phyloP scores from a whole-genome alignment of 2,797 vertebrate species.

The Amazona finschi region DNA sequence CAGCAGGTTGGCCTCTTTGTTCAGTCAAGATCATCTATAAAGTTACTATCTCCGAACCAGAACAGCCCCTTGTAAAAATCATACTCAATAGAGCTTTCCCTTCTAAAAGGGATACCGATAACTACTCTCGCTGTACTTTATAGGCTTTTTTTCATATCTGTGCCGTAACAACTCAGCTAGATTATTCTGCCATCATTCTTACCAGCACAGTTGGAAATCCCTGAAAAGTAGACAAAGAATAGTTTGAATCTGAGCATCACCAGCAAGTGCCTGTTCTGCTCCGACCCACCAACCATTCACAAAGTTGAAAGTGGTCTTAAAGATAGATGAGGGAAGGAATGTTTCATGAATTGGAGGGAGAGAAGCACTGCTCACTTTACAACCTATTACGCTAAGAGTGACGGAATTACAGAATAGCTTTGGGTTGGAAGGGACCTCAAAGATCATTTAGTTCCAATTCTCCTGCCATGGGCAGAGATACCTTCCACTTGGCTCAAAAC shows the following conservation, averaged over 20 bases:
- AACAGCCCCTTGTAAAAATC: neutral
- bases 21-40: neutral
- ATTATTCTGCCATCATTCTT: neutral
- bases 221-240: neutral
- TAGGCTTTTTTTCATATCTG: neutral
- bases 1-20: neutral
- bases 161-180: neutral
- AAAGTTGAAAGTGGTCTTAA: neutral
- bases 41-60: neutral
- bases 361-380: neutral
- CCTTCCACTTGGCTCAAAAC: neutral
- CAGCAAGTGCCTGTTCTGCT: neutral
- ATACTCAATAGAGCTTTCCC: neutral
- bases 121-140: neutral
- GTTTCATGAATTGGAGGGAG: neutral
- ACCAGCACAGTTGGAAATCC: neutral
- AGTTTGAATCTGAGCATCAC: neutral
- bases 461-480: neutral
- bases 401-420: neutral
- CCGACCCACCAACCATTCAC: neutral
- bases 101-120: neutral
- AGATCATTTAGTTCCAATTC: neutral
- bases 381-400: neutral
- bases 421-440: neutral
- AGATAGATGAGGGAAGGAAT: neutral